Base-by-base conservation (phyloP, 1,140 invertebrate genomes). In the Macrosteles quadrilineatus region DNA sequence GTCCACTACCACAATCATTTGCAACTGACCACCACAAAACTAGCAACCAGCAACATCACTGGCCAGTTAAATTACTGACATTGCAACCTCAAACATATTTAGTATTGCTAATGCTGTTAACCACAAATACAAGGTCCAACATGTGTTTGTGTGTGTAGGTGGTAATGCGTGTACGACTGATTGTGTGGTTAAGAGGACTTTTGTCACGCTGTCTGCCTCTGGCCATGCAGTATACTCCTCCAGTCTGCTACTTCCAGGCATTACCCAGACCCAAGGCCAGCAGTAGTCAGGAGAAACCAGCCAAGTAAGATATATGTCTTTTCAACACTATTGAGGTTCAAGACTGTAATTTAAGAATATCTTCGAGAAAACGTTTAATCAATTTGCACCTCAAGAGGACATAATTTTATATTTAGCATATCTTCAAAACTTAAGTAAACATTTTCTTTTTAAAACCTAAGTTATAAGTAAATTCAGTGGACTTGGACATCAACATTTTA, bases 101-200 rank as follows among this genome's bases (percentile, higher is more conserved):
- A 50, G 47, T 25, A 27, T 25, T 67, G 19, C 65, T 43, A n/a
- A n/a, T n/a, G n/a, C n/a, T n/a, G n/a, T n/a, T n/a, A n/a, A n/a
- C n/a, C n/a, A n/a, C n/a, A n/a, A n/a, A n/a, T n/a, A n/a, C n/a
- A n/a, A n/a, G 19, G 25, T 57, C 29, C 55, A 36, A n/a, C n/a
- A n/a, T 21, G 70, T n/a, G n/a, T n/a, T 36, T 14, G 32, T 36
- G 32, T 14, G 32, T 73, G 25, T 67, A 76, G 75, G 68, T 76
- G 31, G 32, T 76, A 29, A 68, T 71, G 12, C 64, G 75, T 27
- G 55, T 76, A 21, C 62, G 73, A n/a, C 64, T 62, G 14, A 55
- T 76, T 32, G 67, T 76, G 19, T 71, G 68, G 31, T 53, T 76
- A 6, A 68, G 72, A 69, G 65, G 72, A 14, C 17, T 65, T 32